Conservation (phyloP, 2,888 invertebrate genomes). For the Pammene aurita region DNA sequence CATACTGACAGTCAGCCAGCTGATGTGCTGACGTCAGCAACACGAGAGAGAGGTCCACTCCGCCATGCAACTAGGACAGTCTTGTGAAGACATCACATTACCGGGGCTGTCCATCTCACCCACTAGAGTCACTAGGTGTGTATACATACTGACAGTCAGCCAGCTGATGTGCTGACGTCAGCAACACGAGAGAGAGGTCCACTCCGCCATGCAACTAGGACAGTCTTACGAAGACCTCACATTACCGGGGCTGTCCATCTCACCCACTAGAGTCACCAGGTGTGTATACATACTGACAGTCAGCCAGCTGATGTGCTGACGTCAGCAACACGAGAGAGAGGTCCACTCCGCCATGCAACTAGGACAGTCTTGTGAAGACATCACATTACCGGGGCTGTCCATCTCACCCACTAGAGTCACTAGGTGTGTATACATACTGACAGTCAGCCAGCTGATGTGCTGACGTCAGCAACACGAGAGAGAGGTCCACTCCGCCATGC, state of each 20-base stretch:
- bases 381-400: slow-evolving; percentile 85
- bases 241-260: too few species aligned
- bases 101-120: slow-evolving; percentile 83
- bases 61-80: slow-evolving; percentile 97
- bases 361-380: slow-evolving; percentile 97
- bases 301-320: too few species aligned
- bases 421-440: slow-evolving; percentile 60
- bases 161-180: not conserved
- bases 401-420: slow-evolving; percentile 81
- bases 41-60: slow-evolving; percentile 89
- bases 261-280: too few species aligned
- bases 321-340: slow-evolving; percentile 76
- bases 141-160: slow-evolving; percentile 28
- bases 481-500: too few species aligned
- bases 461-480: slow-evolving; percentile 1
- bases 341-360: slow-evolving; percentile 96
- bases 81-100: slow-evolving; percentile 94
- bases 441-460: not conserved
- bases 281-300: too few species aligned
- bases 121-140: slow-evolving; percentile 76
- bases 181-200: not conserved
- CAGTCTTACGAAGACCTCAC: too few species aligned
- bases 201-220: too few species aligned
- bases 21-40: too few species aligned
- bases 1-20: too few species aligned